Percentiles rank a stretch among this genome's conserved stretches.
phyloP scores from a whole-genome alignment of 2,888 invertebrate species.

The Notodonta ziczac region DNA sequence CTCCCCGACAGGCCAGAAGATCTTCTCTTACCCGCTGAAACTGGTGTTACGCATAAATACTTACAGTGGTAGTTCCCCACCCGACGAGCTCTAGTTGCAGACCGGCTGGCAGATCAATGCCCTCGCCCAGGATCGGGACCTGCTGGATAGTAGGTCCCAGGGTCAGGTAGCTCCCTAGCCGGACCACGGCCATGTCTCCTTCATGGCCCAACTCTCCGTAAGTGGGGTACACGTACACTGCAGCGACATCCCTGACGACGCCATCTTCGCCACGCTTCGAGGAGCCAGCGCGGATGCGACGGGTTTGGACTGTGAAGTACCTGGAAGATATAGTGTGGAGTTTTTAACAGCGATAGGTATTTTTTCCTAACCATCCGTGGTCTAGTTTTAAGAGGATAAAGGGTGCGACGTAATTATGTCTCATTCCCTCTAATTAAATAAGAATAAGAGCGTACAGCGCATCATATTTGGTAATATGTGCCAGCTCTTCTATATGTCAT shows the following conservation, averaged over 20 bases:
- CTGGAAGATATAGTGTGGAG: background rate
- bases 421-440: no score
- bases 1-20: no score
- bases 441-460: no score
- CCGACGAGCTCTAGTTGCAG: conserved; percentile 22
- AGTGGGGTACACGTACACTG: conserved; percentile 22
- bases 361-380: background rate
- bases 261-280: conserved; percentile 30
- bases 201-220: conserved; percentile 27
- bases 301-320: background rate
- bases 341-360: no score
- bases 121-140: conserved; percentile 28
- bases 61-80: conserved; percentile 43
- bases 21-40: no score
- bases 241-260: conserved; percentile 13
- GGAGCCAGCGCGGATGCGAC: conserved; percentile 44
- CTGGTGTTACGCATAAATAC: conserved; percentile 9
- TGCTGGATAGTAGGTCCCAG: conserved; percentile 22
- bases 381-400: no score
- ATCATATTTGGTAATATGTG: no score
- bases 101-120: conserved; percentile 22
- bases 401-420: no score
- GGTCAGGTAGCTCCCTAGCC: conserved; percentile 12
- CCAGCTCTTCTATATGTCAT: no score
- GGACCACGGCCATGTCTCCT: conserved; percentile 32